Conservation (phyloP, 2,797 vertebrate species). For the Sebastolobus altivelis region DNA sequence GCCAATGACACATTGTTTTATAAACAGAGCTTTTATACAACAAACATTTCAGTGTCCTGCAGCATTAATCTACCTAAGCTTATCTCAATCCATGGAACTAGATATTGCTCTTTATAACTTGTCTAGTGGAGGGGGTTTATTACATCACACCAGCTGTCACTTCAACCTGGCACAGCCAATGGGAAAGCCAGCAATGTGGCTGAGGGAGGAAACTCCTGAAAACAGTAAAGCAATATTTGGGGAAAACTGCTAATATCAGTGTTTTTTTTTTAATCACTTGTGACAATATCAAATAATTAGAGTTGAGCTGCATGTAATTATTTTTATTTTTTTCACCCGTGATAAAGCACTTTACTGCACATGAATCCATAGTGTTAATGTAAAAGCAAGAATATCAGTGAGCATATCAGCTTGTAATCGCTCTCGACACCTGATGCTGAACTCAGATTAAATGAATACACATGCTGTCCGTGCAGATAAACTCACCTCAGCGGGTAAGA, state of each 20-base stretch:
- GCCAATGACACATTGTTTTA: slow-evolving; percentile 85
- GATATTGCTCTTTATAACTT: slow-evolving; percentile 88
- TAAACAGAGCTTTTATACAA: slow-evolving; percentile 85
- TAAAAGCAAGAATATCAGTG: slow-evolving; percentile 26
- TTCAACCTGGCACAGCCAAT: slow-evolving; percentile 74
- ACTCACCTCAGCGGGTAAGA: slow-evolving; percentile 59
- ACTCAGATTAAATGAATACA: slow-evolving; percentile 73
- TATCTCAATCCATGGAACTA: slow-evolving; percentile 83
- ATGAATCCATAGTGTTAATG: slow-evolving; percentile 29
- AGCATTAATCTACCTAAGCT: slow-evolving; percentile 86
- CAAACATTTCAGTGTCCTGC: slow-evolving; percentile 85
- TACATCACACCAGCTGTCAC: slow-evolving; percentile 86
- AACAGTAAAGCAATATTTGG: slow-evolving; percentile 38
- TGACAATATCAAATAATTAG: not conserved
- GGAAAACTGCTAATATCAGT: not conserved
- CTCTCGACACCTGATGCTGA: slow-evolving; percentile 71
- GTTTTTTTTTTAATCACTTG: not conserved
- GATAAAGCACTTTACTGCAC: not conserved
- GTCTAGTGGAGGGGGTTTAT: slow-evolving; percentile 74
- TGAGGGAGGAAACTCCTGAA: slow-evolving; percentile 65
- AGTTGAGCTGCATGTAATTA: slow-evolving; percentile 1
- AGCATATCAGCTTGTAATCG: slow-evolving; percentile 44
- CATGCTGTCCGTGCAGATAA: slow-evolving; percentile 70
- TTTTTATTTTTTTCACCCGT: not conserved
- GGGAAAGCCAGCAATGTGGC: slow-evolving; percentile 67